phyloP scores from a whole-genome alignment of 2,797 vertebrate genomes.

The Gymnodraco acuticeps region DNA sequence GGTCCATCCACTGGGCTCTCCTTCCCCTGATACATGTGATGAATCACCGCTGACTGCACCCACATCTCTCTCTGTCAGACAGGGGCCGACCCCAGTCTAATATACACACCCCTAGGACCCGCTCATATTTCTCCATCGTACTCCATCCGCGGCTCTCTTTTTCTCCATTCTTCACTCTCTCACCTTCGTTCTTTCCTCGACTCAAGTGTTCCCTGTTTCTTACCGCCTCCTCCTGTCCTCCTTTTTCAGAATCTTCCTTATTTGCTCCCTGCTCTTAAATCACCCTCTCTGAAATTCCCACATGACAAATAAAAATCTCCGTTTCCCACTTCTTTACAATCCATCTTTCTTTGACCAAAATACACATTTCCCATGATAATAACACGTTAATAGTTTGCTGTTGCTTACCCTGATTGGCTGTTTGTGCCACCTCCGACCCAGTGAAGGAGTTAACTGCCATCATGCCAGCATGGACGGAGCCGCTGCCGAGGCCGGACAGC shows the following conservation, averaged over 20 bases:
- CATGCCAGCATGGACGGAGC: constrained; percentile 94
- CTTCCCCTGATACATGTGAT: constrained; percentile 83
- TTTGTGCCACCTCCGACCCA: constrained; percentile 93
- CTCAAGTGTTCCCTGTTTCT: constrained; percentile 53
- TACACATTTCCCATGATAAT: constrained; percentile 36
- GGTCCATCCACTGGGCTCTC: constrained; percentile 73
- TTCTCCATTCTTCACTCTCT: constrained; percentile 74
- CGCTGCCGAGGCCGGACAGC: constrained; percentile 90
- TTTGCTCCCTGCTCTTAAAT: constrained; percentile 57
- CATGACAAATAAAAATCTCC: constrained; percentile 63
- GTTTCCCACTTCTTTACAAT: constrained; percentile 32
- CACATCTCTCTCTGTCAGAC: constrained; percentile 87
- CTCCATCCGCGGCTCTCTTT: constrained; percentile 72
- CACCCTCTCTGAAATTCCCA: constrained; percentile 65
- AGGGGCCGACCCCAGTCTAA: constrained; percentile 81
- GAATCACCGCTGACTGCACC: constrained; percentile 86
- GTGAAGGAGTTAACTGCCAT: constrained; percentile 97
- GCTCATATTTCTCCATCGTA: constrained; percentile 80
- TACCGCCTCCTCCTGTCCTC: constrained; percentile 36
- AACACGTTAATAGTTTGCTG: constrained; percentile 25
- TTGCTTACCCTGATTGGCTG: constrained; percentile 94
- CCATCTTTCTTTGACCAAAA: constrained; percentile 16
- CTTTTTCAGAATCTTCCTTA: constrained; percentile 49
- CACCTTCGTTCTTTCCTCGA: constrained; percentile 49
- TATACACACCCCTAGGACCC: constrained; percentile 83